Evolutionary conservation across 2,888 invertebrate genomes (phyloP).

Genomic region (Lithophane semibrunnea): DNA sequence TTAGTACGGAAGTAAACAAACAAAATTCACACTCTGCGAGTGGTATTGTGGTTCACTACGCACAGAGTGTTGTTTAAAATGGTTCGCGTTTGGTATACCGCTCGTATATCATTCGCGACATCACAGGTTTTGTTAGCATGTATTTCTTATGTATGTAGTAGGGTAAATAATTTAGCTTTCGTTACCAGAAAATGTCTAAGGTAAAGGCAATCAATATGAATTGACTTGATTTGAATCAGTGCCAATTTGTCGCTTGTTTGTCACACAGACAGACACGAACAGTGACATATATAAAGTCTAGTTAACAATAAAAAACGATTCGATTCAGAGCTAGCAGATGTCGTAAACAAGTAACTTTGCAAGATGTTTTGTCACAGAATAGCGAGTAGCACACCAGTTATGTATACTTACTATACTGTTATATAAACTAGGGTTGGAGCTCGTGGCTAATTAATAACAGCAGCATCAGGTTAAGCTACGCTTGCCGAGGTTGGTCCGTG

Average conservation of each 20-base stretch:
- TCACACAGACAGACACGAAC: too few relatives aligned
- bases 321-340: background rate
- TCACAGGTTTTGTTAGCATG: conserved; percentile 2
- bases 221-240: conserved; percentile 2
- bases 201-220: background rate
- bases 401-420: too few relatives aligned
- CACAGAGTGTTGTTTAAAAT: conserved; percentile 50
- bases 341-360: background rate
- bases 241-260: background rate
- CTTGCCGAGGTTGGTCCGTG: too few relatives aligned
- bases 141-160: background rate
- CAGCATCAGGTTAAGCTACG: too few relatives aligned
- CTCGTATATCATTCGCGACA: conserved; percentile 17
- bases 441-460: too few relatives aligned
- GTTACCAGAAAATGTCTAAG: background rate
- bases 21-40: conserved; percentile 44
- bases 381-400: background rate
- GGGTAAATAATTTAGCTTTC: background rate
- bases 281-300: background rate
- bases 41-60: conserved; percentile 43
- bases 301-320: background rate
- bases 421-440: too few relatives aligned
- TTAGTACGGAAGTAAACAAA: conserved; percentile 45
- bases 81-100: conserved; percentile 10
- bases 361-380: background rate